phyloP scores from a whole-genome alignment of 2,113 vertebrate species.

The Mugil cephalus region DNA sequence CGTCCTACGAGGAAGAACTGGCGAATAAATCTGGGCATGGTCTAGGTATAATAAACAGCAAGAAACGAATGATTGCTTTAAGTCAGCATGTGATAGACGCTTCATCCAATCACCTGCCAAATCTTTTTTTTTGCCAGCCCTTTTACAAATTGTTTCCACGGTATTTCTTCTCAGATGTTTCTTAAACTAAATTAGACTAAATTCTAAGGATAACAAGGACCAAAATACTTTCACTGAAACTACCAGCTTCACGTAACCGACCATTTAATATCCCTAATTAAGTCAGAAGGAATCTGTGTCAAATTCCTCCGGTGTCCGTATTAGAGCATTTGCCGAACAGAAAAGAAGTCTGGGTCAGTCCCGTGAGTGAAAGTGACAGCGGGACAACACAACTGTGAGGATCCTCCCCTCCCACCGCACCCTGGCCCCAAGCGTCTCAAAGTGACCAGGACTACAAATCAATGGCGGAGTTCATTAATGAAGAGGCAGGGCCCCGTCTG shows the following conservation, averaged over 20 bases:
- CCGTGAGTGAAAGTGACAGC: conserved; percentile 69
- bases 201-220: too few relatives aligned
- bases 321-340: conserved; percentile 12
- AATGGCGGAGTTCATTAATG: conserved; percentile 82
- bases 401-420: conserved; percentile 31
- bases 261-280: neutral
- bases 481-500: conserved; percentile 58
- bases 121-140: too few relatives aligned
- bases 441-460: conserved; percentile 71
- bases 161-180: too few relatives aligned
- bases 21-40: too few relatives aligned
- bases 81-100: too few relatives aligned
- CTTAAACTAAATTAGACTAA: too few relatives aligned
- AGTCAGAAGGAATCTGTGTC: conserved; percentile 8
- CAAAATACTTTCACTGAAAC: neutral
- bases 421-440: conserved; percentile 18
- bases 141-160: too few relatives aligned
- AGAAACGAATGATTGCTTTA: too few relatives aligned
- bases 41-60: too few relatives aligned
- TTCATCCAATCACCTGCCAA: too few relatives aligned
- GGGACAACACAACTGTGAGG: conserved; percentile 62
- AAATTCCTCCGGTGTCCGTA: neutral
- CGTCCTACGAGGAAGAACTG: too few relatives aligned
- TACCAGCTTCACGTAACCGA: neutral
- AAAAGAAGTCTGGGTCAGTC: conserved; percentile 23